A percentile compares a stretch with the other conserved stretches of the same genome.
These are phyloP conservation scores for Lagodon rhomboides DNA, from an alignment of 2,797 vertebrate genomes.

Conservation along the genomic window DNA sequence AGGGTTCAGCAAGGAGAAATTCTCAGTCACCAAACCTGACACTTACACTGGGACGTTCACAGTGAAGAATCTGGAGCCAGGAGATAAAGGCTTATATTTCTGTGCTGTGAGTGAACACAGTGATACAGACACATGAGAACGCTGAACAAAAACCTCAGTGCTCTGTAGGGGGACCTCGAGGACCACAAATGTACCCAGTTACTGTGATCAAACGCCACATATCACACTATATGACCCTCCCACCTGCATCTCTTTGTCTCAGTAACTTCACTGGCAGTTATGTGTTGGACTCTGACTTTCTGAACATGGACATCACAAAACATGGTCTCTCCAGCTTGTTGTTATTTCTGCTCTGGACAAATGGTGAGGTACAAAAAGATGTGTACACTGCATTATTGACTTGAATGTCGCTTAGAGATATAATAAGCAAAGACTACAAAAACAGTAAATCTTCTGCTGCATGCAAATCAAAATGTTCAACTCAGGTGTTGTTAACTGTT, in stretches of 20 bases:
- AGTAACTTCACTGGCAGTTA: background rate
- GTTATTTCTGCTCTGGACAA: no score
- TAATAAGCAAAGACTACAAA: background rate
- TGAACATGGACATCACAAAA: background rate
- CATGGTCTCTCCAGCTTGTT: background rate
- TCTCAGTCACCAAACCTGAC: constrained; percentile 31
- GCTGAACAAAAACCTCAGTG: constrained; percentile 29
- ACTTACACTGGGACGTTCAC: constrained; percentile 58
- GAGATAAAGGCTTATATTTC: constrained; percentile 63
- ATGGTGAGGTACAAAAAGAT: no score
- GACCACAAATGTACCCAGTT: background rate
- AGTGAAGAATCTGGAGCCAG: constrained; percentile 49
- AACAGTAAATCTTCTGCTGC: background rate
- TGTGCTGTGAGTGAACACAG: constrained; percentile 58
- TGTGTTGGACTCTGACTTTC: background rate
- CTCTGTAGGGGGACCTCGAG: no score
- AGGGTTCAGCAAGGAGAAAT: constrained; percentile 25
- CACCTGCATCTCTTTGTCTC: background rate
- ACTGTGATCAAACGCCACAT: no score
- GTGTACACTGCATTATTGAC: no score
- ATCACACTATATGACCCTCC: background rate
- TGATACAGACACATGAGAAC: background rate
- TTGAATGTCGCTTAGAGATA: no score
- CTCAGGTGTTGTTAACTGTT: background rate
- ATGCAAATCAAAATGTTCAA: no score